Conservation (phyloP, 2,888 invertebrate species). For the Pristionchus exspectatus region DNA sequence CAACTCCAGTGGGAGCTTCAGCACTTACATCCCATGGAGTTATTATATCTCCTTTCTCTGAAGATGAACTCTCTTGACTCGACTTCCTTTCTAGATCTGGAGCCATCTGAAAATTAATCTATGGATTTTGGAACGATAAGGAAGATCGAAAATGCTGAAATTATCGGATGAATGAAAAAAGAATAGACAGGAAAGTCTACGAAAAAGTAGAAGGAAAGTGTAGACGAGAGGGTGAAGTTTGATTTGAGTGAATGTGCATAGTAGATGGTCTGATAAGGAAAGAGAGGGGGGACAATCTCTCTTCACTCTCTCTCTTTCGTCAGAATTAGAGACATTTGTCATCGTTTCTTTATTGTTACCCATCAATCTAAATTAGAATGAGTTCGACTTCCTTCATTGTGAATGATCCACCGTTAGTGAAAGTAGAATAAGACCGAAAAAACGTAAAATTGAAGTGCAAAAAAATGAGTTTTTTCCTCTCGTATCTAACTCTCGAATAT, state of each 20-base stretch:
- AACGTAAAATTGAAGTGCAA: no score
- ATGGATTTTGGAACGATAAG: background rate
- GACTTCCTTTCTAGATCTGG: background rate
- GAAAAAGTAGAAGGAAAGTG: background rate
- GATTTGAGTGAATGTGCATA: background rate
- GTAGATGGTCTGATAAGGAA: background rate
- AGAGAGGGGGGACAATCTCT: background rate
- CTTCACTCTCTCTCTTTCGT: background rate
- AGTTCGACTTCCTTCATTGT: background rate
- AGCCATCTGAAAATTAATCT: background rate
- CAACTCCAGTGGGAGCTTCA: conserved; percentile 91
- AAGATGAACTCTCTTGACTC: conserved; percentile 16
- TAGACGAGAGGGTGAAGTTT: background rate
- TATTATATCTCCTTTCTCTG: conserved; percentile 85
- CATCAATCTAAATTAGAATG: conserved; percentile 5
- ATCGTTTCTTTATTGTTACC: background rate
- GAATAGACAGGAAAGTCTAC: background rate
- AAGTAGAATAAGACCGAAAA: no score
- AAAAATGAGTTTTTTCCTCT: no score
- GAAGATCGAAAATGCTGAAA: background rate
- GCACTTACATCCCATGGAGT: conserved; percentile 96
- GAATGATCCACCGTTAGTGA: background rate
- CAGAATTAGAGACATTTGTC: conserved; percentile 32
- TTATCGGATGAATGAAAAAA: background rate
- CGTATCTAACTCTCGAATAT: no score